Conservation (phyloP, 2,797 vertebrate species). For the Rallus crepitans region DNA sequence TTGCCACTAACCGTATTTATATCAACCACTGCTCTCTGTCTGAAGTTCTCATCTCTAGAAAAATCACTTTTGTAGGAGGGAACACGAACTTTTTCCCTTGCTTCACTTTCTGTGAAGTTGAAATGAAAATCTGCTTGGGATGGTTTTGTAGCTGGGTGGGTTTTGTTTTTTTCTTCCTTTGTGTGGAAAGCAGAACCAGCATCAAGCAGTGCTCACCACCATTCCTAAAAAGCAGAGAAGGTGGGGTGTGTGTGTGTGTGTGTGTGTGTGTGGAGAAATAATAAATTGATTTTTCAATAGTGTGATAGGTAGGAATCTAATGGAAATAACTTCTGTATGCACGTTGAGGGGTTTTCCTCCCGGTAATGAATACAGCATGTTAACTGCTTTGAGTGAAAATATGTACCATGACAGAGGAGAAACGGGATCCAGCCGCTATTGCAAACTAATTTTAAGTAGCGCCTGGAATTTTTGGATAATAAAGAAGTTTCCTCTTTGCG, state of each 20-base stretch:
- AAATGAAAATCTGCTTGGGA: background rate
- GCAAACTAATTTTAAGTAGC: conserved; percentile 37
- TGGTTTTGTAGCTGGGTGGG: too few species aligned
- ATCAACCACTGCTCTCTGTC: background rate
- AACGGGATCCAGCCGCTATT: conserved; percentile 54
- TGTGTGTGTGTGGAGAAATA: background rate
- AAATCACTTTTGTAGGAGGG: background rate
- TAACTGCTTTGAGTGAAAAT: conserved; percentile 57
- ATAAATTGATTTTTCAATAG: background rate
- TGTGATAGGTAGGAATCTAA: background rate
- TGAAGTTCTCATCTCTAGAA: background rate
- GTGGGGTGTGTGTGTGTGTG: too few species aligned
- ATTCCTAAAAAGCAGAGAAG: background rate
- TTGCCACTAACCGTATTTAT: background rate
- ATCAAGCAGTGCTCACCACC: background rate
- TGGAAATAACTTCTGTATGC: background rate
- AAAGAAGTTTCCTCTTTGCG: background rate
- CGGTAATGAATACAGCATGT: conserved; percentile 32
- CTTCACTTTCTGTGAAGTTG: background rate
- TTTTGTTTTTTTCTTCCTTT: background rate
- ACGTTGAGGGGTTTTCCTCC: background rate
- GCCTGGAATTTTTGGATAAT: conserved; percentile 20
- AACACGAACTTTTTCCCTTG: background rate
- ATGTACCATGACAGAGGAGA: conserved; percentile 61
- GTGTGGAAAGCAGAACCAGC: background rate